phyloP scores from a whole-genome alignment of 2,888 invertebrate genomes.

The Psylliodes chrysocephalus region DNA sequence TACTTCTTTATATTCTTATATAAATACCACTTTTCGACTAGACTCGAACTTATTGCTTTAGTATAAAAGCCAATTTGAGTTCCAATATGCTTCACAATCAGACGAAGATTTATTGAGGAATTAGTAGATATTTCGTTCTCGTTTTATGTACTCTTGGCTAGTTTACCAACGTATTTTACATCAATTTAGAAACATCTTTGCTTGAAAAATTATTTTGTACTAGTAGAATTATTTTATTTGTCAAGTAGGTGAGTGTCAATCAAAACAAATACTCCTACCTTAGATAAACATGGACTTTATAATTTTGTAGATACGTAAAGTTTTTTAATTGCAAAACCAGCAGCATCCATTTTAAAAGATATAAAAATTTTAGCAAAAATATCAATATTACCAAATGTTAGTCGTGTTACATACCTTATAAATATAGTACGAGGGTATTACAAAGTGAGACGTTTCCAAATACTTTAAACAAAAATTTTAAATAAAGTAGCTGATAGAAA shows the following conservation, averaged over 20 bases:
- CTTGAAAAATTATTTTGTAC: neutral
- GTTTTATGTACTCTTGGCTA: slow-evolving; percentile 1
- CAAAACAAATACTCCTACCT: too few relatives aligned
- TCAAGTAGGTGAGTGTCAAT: neutral
- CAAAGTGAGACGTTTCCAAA: too few relatives aligned
- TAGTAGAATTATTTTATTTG: neutral
- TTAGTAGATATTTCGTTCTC: slow-evolving; percentile 10
- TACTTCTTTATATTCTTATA: neutral
- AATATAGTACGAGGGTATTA: too few relatives aligned
- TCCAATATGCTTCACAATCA: slow-evolving; percentile 7
- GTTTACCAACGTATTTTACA: slow-evolving; percentile 14
- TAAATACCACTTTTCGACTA: neutral
- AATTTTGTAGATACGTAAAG: too few relatives aligned
- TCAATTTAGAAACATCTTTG: slow-evolving; percentile 16
- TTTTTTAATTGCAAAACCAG: too few relatives aligned
- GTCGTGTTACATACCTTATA: too few relatives aligned
- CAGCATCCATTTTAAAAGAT: too few relatives aligned
- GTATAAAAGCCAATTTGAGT: slow-evolving; percentile 12
- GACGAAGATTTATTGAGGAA: slow-evolving; percentile 17
- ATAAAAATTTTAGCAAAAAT: too few relatives aligned
- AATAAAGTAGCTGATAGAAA: too few relatives aligned
- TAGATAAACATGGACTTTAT: too few relatives aligned
- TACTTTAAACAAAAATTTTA: too few relatives aligned
- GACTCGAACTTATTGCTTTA: neutral
- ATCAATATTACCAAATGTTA: too few relatives aligned